These are phyloP conservation scores for Diorhabda sublineata DNA, from an alignment of 1,140 invertebrate genomes.

Conservation along the genomic window DNA sequence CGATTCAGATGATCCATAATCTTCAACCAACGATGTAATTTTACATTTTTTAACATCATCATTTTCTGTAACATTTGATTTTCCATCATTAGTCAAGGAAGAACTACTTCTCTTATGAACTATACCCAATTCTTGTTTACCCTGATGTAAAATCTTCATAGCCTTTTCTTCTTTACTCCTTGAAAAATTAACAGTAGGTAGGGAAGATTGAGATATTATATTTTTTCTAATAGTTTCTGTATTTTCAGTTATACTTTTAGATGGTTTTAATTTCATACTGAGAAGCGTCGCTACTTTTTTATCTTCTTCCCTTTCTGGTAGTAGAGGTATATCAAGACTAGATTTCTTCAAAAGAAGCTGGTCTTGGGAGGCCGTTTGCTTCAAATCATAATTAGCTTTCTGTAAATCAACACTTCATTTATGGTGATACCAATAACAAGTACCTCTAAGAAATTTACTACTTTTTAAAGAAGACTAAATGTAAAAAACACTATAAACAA, in stretches of 20 bases:
- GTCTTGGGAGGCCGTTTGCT: conserved; percentile 64
- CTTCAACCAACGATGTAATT: conserved; percentile 22
- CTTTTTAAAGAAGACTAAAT: no score
- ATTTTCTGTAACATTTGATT: not conserved
- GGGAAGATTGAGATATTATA: conserved; percentile 47
- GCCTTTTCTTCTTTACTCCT: conserved; percentile 44
- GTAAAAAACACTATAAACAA: not conserved
- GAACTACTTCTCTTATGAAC: conserved; percentile 23
- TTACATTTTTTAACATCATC: conserved; percentile 8
- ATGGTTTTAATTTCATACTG: conserved; percentile 58
- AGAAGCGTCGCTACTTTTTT: conserved; percentile 72
- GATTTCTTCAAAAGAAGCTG: conserved; percentile 70
- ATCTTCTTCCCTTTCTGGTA: conserved; percentile 78
- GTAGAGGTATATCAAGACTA: conserved; percentile 71
- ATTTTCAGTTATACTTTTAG: conserved; percentile 51
- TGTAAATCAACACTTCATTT: conserved; percentile 44
- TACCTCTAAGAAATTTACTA: no score
- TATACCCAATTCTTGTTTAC: conserved; percentile 31
- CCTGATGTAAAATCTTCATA: conserved; percentile 33
- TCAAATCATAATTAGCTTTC: conserved; percentile 72
- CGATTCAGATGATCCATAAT: conserved; percentile 27
- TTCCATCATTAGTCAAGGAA: not conserved
- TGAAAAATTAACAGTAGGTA: conserved; percentile 56
- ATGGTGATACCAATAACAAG: no score
- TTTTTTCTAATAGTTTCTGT: conserved; percentile 51